These are phyloP conservation scores for Nebria brevicollis DNA, from an alignment of 2,888 invertebrate genomes.

Conservation along the genomic window DNA sequence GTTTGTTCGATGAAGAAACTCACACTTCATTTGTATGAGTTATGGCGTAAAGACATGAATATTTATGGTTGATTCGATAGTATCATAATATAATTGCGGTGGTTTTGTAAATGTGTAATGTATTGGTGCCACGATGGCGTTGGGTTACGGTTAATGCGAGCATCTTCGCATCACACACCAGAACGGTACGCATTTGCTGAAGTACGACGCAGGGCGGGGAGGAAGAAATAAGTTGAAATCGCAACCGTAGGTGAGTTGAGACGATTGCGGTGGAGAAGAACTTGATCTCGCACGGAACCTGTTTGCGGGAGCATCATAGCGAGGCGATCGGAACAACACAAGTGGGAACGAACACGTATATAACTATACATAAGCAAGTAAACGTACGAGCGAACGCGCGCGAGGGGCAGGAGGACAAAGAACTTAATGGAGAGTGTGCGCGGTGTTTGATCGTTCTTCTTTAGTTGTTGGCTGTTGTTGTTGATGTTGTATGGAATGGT, in stretches of 20 bases:
- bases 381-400: neutral
- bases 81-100: conserved; percentile 2
- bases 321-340: conserved; percentile 36
- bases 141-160: conserved; percentile 29
- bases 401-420: conserved; percentile 31
- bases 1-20: neutral
- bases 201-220: conserved; percentile 2
- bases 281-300: conserved; percentile 43
- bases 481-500: conserved; percentile 33
- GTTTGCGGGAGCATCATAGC: conserved; percentile 31
- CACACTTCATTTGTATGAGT: neutral
- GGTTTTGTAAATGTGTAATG: conserved; percentile 14
- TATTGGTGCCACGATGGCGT: conserved; percentile 17
- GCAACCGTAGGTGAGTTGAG: conserved; percentile 44
- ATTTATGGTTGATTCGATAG: neutral
- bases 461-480: conserved; percentile 29
- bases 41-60: neutral
- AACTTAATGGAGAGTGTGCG: conserved; percentile 43
- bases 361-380: conserved; percentile 30
- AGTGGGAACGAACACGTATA: conserved; percentile 42
- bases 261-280: conserved; percentile 32
- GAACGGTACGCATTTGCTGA: neutral
- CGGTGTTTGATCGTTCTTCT: conserved; percentile 34
- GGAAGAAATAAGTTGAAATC: conserved; percentile 36
- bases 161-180: conserved; percentile 21